These are phyloP conservation scores for Rhagoletis pomonella DNA, from an alignment of 1,140 invertebrate species.

Conservation along the genomic window DNA sequence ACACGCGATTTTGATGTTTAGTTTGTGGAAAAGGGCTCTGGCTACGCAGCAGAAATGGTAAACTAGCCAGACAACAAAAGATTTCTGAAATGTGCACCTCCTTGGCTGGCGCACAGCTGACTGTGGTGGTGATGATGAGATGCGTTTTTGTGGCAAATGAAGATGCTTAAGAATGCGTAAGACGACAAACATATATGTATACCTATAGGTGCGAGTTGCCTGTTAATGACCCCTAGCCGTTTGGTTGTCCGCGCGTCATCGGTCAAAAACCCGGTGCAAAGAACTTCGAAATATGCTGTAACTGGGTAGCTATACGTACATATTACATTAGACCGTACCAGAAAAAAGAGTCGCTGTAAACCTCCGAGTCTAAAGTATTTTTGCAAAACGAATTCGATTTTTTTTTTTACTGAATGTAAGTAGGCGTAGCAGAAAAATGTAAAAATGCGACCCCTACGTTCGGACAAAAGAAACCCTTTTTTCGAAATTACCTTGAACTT, in stretches of 20 bases:
- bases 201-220: neutral
- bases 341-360: too few species aligned
- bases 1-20: neutral
- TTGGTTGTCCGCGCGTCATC: neutral
- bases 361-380: too few species aligned
- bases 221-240: constrained; percentile 9
- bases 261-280: neutral
- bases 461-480: too few species aligned
- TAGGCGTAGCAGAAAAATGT: too few species aligned
- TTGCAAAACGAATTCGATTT: too few species aligned
- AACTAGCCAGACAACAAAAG: constrained; percentile 34
- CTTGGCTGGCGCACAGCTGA: constrained; percentile 1
- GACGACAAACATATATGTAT: neutral
- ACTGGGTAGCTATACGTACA: too few species aligned
- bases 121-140: neutral
- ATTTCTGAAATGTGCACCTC: constrained; percentile 10
- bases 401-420: too few species aligned
- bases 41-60: neutral
- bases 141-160: neutral
- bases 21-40: neutral
- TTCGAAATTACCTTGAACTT: too few species aligned
- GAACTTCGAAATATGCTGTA: neutral
- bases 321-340: too few species aligned
- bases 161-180: neutral
- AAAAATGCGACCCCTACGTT: too few species aligned